A percentile compares a stretch with the other conserved stretches of the same genome.
Evolutionary conservation across 2,797 vertebrate genomes (phyloP).

Genomic region (Meda fulgida): DNA sequence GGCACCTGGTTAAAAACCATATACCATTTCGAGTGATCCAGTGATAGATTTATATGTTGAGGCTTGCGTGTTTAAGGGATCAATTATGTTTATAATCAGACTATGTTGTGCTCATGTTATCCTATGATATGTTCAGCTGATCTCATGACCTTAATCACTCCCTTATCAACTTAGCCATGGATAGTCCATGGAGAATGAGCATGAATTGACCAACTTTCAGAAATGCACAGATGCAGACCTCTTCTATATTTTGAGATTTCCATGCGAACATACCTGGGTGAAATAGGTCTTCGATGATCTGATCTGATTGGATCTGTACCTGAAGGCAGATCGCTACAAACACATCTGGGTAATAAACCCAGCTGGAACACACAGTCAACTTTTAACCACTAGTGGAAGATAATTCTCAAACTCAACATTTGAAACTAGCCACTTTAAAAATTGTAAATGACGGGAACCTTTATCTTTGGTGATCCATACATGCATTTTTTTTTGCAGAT

Average conservation of each 20-base stretch:
- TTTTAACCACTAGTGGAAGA: not conserved
- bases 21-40: not conserved
- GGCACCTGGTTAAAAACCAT: not conserved
- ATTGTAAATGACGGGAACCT: not conserved
- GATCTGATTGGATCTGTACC: not conserved
- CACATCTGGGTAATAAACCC: not conserved
- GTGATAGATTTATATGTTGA: not conserved
- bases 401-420: not conserved
- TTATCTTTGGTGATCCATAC: slow-evolving; percentile 36
- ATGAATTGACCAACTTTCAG: not conserved
- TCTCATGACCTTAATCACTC: slow-evolving; percentile 52
- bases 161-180: slow-evolving; percentile 62
- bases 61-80: slow-evolving; percentile 50
- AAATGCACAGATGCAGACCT: not conserved
- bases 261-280: not conserved
- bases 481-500: slow-evolving; percentile 28
- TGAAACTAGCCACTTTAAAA: not conserved
- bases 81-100: slow-evolving; percentile 69
- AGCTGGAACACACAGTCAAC: not conserved
- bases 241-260: not conserved
- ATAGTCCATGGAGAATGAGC: slow-evolving; percentile 15
- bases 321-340: not conserved
- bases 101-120: slow-evolving; percentile 67
- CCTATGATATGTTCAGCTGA: slow-evolving; percentile 57
- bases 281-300: not conserved